These are phyloP conservation scores for Gobiocypris rarus DNA, from an alignment of 2,113 vertebrate genomes.

Conservation along the genomic window DNA sequence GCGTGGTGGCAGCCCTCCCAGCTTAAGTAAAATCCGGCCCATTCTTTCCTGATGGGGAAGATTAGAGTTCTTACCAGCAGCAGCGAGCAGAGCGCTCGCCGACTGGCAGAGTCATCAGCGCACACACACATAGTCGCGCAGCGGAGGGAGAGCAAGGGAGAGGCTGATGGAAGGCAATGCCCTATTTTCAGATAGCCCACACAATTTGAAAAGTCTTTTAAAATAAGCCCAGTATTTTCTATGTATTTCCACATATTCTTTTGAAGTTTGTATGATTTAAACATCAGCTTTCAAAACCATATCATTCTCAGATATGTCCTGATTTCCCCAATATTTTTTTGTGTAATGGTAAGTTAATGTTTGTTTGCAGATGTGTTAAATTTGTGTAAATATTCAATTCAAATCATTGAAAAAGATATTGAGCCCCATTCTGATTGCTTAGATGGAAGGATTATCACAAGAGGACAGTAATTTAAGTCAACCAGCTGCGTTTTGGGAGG, in stretches of 20 bases:
- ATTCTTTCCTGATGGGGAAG: conserved; percentile 61
- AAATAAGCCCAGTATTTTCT: conserved; percentile 4
- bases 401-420: conserved; percentile 82
- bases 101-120: conserved; percentile 58
- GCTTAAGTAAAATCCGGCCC: conserved; percentile 62
- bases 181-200: conserved; percentile 26
- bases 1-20: conserved; percentile 49
- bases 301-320: not conserved
- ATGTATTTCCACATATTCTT: not conserved
- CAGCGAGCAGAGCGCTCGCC: conserved; percentile 49
- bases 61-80: conserved; percentile 59
- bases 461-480: conserved; percentile 97
- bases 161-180: conserved; percentile 27
- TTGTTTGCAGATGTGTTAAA: conserved; percentile 10
- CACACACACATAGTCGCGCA: conserved; percentile 29
- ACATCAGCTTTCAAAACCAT: not conserved
- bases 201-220: conserved; percentile 27
- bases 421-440: conserved; percentile 96
- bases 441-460: conserved; percentile 94
- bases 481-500: conserved; percentile 94
- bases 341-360: conserved; percentile 17
- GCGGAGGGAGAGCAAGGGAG: conserved; percentile 23
- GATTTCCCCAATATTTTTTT: not conserved
- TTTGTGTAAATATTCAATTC: conserved; percentile 18
- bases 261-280: not conserved